Conservation (phyloP, 2,797 vertebrate genomes). For the Schizopygopsis pylzovi region DNA sequence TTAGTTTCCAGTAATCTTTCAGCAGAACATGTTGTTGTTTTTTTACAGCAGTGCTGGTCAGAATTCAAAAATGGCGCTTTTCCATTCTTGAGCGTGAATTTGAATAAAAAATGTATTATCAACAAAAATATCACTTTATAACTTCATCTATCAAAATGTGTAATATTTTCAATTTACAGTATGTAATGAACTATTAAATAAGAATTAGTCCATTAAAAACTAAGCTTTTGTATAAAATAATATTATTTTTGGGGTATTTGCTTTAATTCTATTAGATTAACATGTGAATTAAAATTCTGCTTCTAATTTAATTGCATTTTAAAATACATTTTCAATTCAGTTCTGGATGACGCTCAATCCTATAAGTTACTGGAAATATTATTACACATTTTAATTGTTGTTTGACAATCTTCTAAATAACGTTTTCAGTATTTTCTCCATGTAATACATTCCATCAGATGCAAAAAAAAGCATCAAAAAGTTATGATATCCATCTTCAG, state of each 20-base stretch:
- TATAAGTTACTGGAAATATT: not conserved
- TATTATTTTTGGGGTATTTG: not conserved
- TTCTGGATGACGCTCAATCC: not conserved
- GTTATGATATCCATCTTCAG: not conserved
- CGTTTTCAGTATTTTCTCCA: not conserved
- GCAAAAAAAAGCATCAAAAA: not conserved
- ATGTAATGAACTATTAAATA: not conserved
- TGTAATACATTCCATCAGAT: not conserved
- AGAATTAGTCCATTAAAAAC: not conserved
- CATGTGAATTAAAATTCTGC: not conserved
- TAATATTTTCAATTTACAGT: not conserved
- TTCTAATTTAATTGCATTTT: not conserved
- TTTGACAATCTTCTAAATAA: not conserved
- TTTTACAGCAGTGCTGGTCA: not conserved
- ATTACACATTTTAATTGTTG: not conserved
- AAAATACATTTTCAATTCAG: not conserved
- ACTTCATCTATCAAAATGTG: not conserved
- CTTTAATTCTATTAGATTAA: not conserved
- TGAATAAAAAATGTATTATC: not conserved
- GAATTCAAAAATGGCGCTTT: not conserved
- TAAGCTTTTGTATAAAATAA: not conserved
- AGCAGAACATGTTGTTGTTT: not conserved
- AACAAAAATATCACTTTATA: not conserved
- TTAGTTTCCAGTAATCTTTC: constrained; percentile 39
- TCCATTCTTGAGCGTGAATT: not conserved